Conservation (phyloP, 2,113 vertebrate genomes). For the Parus major region DNA sequence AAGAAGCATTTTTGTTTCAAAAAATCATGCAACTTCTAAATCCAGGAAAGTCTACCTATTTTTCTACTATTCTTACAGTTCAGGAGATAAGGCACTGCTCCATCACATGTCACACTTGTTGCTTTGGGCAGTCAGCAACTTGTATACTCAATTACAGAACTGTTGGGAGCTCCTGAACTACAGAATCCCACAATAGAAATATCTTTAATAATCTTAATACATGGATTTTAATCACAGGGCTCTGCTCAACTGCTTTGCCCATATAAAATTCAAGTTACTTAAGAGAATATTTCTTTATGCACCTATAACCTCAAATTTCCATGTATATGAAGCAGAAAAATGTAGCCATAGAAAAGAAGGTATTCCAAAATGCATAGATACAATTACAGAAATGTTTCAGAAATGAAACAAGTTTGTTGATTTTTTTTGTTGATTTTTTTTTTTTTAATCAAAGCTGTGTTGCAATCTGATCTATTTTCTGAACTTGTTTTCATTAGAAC, state of each 20-base stretch:
- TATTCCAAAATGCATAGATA: neutral
- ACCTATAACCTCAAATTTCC: neutral
- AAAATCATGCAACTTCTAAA: neutral
- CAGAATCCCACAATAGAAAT: neutral
- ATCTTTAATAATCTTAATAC: neutral
- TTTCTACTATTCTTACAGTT: neutral
- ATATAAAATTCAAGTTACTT: neutral
- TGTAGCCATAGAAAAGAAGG: neutral
- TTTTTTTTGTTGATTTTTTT: neutral
- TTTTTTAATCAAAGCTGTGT: neutral
- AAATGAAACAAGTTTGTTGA: neutral
- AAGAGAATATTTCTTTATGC: neutral
- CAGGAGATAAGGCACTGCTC: neutral
- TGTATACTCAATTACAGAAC: fast-evolving
- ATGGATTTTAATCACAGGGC: neutral
- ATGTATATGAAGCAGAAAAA: neutral
- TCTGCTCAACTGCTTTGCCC: neutral
- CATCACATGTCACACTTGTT: neutral
- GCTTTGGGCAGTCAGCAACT: neutral
- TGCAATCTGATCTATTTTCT: neutral
- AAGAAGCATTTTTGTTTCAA: neutral
- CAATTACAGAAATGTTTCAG: neutral
- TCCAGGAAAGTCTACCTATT: neutral
- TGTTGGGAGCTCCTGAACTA: neutral
- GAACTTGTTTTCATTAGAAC: neutral